These are phyloP conservation scores for Lucilia cuprina DNA, from an alignment of 1,140 invertebrate genomes.

Conservation along the genomic window DNA sequence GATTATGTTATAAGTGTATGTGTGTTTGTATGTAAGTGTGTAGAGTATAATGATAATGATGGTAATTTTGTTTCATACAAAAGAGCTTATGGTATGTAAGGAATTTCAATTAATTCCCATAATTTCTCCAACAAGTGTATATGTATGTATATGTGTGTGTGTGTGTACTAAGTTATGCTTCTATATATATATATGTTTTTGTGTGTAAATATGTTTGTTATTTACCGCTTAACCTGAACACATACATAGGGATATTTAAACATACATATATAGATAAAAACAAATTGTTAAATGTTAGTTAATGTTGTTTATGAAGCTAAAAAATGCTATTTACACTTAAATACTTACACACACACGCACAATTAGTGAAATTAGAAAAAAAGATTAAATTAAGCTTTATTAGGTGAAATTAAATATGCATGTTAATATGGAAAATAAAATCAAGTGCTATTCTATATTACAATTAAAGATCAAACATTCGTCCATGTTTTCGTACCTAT, in stretches of 20 bases:
- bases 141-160: background rate
- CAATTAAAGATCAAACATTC: too few species aligned
- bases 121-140: conserved; percentile 47
- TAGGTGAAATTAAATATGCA: too few species aligned
- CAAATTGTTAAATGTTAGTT: background rate
- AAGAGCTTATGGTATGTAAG: conserved; percentile 59
- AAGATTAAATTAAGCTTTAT: too few species aligned
- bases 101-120: conserved; percentile 63
- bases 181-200: too few species aligned
- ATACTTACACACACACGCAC: too few species aligned
- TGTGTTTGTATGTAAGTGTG: background rate
- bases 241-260: background rate
- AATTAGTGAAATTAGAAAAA: too few species aligned
- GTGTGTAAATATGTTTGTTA: background rate
- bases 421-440: too few species aligned
- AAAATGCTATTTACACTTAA: too few species aligned
- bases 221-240: conserved; percentile 1
- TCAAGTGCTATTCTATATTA: too few species aligned
- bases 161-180: background rate
- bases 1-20: background rate
- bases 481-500: too few species aligned
- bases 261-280: background rate
- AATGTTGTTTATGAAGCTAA: background rate
- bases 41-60: conserved; percentile 48
- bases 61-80: conserved; percentile 60